Conservation (phyloP, 1,140 invertebrate species). For the Orchestia grillus region DNA sequence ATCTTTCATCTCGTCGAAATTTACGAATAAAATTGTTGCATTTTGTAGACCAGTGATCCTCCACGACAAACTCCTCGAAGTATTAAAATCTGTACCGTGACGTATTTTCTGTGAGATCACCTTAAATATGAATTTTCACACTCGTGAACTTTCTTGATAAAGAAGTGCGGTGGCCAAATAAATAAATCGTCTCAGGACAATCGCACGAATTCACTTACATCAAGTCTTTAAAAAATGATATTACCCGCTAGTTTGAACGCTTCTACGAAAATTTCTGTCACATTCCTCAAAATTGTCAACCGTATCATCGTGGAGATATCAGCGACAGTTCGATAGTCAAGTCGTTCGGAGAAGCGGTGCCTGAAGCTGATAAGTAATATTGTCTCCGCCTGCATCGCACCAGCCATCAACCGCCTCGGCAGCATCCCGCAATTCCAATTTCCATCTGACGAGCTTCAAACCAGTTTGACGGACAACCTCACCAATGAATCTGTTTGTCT, state of each 20-base stretch:
- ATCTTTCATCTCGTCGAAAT: not conserved
- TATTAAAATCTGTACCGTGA: not conserved
- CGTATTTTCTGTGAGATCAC: not conserved
- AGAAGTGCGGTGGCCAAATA: not conserved
- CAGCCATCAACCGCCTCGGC: not conserved
- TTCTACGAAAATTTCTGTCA: not conserved
- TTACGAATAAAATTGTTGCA: not conserved
- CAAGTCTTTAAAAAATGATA: not conserved
- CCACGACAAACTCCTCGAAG: not conserved
- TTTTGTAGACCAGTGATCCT: not conserved
- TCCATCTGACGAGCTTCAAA: not conserved
- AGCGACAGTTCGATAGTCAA: not conserved
- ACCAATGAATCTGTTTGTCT: not conserved
- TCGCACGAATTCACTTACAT: not conserved
- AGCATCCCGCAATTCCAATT: not conserved
- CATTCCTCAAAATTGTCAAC: not conserved
- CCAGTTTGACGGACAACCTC: not conserved
- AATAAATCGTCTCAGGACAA: not conserved
- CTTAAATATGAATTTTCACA: not conserved
- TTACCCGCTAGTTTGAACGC: not conserved
- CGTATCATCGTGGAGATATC: not conserved
- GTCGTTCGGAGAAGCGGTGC: not conserved
- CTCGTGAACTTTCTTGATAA: not conserved
- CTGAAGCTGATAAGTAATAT: not conserved
- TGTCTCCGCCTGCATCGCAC: not conserved